phyloP scores from a whole-genome alignment of 2,888 invertebrate genomes.

The Lasius platythorax region DNA sequence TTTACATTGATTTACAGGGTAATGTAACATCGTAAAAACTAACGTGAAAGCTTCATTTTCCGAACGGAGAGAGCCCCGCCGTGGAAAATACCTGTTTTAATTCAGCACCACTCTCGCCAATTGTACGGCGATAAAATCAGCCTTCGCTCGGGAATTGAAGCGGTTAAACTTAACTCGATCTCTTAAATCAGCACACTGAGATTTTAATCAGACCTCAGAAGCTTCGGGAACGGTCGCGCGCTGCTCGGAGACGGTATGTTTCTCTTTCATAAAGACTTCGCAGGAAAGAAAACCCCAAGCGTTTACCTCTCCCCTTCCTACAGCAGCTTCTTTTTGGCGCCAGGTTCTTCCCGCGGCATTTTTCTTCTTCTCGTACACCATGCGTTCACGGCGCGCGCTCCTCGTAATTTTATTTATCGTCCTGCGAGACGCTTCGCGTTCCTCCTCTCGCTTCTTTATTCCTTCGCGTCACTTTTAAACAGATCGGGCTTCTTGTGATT shows the following conservation, averaged over 20 bases:
- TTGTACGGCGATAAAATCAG: conserved; percentile 33
- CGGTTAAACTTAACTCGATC: conserved; percentile 46
- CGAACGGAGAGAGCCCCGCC: not conserved
- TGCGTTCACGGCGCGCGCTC: conserved; percentile 36
- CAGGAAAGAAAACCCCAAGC: conserved; percentile 25
- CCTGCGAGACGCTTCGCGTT: conserved; percentile 34
- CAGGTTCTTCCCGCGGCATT: conserved; percentile 29
- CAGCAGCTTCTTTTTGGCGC: not conserved
- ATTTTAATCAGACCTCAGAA: conserved; percentile 70
- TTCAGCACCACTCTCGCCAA: conserved; percentile 21
- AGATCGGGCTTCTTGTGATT: conserved; percentile 41
- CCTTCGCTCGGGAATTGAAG: conserved; percentile 46
- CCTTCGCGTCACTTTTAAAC: conserved; percentile 27
- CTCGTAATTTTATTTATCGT: conserved; percentile 69
- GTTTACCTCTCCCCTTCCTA: not conserved
- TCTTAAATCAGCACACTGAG: conserved; percentile 59
- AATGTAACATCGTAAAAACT: conserved; percentile 37
- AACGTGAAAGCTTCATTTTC: conserved; percentile 37
- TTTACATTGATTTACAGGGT: conserved; percentile 37
- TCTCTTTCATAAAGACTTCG: conserved; percentile 52
- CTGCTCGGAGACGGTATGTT: conserved; percentile 29
- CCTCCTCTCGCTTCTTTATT: not conserved
- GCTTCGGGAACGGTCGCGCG: conserved; percentile 26
- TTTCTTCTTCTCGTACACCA: conserved; percentile 33
- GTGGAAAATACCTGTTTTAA: conserved; percentile 33